Evolutionary conservation across 2,113 vertebrate species (phyloP).

Genomic region (Bubalus kerabau): DNA sequence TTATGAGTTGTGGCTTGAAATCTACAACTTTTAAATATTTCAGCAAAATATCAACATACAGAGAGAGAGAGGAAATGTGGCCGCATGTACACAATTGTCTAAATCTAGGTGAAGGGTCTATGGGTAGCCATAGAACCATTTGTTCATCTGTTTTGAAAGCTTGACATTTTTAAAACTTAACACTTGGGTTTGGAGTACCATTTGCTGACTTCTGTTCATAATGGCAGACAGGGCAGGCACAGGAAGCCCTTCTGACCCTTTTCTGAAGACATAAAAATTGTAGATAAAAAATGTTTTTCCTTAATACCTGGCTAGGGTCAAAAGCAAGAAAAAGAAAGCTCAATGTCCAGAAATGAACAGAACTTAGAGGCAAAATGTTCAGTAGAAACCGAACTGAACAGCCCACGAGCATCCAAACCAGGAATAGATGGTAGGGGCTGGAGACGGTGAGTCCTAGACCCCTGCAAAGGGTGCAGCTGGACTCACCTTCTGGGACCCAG

Average conservation of each 20-base stretch:
- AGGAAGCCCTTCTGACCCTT: neutral
- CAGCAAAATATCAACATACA: neutral
- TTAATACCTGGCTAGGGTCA: neutral
- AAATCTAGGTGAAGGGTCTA: neutral
- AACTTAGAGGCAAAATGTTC: neutral
- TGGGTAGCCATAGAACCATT: neutral
- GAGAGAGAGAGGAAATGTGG: neutral
- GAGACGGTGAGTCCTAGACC: neutral
- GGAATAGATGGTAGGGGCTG: neutral
- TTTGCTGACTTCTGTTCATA: neutral
- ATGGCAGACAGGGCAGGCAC: neutral
- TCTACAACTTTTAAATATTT: neutral
- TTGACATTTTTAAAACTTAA: neutral
- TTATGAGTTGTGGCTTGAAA: neutral
- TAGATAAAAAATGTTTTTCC: neutral
- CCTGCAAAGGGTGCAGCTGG: neutral
- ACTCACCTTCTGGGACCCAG: neutral
- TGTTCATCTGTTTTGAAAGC: neutral
- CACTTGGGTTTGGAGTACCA: neutral
- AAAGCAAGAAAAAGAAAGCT: neutral
- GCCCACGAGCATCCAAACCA: neutral
- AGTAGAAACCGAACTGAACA: neutral
- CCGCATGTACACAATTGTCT: neutral
- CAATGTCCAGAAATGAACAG: neutral
- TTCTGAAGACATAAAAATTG: neutral